Conservation (phyloP, 2,888 invertebrate genomes). For the Cylindroiulus punctatus region DNA sequence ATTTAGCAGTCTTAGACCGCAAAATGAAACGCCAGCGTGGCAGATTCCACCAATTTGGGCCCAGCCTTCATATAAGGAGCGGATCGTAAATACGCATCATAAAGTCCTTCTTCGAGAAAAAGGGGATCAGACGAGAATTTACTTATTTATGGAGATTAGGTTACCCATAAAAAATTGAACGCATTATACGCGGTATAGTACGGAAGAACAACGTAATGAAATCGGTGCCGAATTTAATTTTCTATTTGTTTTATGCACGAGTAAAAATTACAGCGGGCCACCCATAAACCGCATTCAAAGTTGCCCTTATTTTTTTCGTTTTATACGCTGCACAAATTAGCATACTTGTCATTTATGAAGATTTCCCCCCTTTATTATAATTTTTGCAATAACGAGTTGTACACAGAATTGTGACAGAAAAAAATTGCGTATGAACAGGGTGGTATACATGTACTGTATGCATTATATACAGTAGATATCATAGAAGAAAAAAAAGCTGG, state of each 20-base stretch:
- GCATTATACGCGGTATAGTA: not conserved
- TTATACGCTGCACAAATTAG: slow-evolving; percentile 3
- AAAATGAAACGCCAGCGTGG: not conserved
- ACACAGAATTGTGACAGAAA: not conserved
- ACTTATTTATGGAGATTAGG: not conserved
- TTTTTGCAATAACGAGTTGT: not conserved
- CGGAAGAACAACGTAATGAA: not conserved
- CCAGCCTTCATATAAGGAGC: not conserved
- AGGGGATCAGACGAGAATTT: not conserved
- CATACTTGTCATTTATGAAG: slow-evolving; percentile 22
- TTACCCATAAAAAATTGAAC: not conserved
- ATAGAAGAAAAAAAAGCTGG: slow-evolving; percentile 25
- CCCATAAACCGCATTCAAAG: not conserved
- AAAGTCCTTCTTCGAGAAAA: not conserved
- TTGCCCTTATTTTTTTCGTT: slow-evolving; percentile 5
- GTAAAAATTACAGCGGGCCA: not conserved
- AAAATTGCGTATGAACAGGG: not conserved
- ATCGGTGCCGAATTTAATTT: not conserved
- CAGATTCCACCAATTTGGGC: not conserved
- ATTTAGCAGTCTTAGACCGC: not conserved
- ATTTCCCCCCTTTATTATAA: slow-evolving; percentile 29
- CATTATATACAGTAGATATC: no score
- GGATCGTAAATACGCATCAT: no score
- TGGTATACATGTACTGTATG: no score
- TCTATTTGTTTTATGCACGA: not conserved